Base-by-base conservation (phyloP, 2,888 invertebrate species). In the Drosophila infuscata region DNA sequence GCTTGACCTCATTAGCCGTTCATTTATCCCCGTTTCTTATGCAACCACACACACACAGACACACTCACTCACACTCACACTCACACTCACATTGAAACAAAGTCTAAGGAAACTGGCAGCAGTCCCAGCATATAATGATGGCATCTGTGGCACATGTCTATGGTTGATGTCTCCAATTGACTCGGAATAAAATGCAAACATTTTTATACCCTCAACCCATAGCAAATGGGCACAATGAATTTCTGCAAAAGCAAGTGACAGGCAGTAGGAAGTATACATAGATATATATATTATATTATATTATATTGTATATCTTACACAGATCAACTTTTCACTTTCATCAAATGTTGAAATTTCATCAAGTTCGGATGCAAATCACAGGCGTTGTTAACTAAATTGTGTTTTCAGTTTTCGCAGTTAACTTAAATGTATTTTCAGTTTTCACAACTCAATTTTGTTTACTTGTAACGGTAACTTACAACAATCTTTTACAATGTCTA, bases 1-100 rank as follows among this genome's bases (percentile, higher is more conserved):
- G 76, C 66, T 81, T 85, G 88, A 88, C 88, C 84, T 85, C 83
- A 84, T 84, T 88, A 88, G 86, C 67, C 68, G 62, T 74, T 79
- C 79, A 84, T 84, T 84, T 88, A 74, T 75, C 67, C 59, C 57
- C 56, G 70, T 74, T 84, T 79, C 84, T 88, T 84, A 85, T 84
- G 88, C 88, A 70, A 49, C 57, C 67, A 59, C 76, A 75, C 72
- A 59, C 49, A 66, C 59, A 52, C 54, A 57, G 25, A 60, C 35
- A 61, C 35, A 51, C 62, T 32, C 38, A 41, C 43, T 51, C 32
- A 33, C 20, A 25, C 20, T 25, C 35, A 61, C 35, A 51, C 62
- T 32, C 38, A 41, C 43, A 33, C n/a, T 25, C 12, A 59, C 25
- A 58, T 15, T 15, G 1, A 53, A 15, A 30, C 7, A 20, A 35